Conservation (phyloP, 1,140 invertebrate genomes). For the Pogonomyrmex barbatus region DNA sequence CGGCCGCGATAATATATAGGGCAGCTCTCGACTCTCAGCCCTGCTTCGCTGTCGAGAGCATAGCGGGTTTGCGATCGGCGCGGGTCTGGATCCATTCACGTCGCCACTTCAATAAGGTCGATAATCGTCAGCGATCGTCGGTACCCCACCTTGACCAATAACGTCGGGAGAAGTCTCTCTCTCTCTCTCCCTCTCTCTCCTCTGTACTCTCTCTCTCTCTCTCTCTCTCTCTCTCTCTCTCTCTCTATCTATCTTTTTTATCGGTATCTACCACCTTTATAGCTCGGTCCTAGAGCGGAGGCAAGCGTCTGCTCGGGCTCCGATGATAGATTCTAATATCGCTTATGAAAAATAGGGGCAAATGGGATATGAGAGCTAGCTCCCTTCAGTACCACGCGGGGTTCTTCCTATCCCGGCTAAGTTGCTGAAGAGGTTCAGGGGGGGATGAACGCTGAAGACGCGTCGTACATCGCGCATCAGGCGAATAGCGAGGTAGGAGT, state of each 20-base stretch:
- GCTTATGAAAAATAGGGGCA: constrained; percentile 78
- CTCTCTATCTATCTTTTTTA: constrained; percentile 73
- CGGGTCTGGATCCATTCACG: constrained; percentile 75
- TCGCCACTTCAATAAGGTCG: constrained; percentile 78
- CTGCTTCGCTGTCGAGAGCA: constrained; percentile 35
- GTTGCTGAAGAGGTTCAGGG: background rate
- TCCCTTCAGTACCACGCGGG: constrained; percentile 66
- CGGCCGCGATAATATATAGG: constrained; percentile 70
- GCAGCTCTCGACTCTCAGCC: constrained; percentile 59
- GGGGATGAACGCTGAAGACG: constrained; percentile 19
- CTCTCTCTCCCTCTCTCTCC: background rate
- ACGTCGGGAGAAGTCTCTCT: constrained; percentile 49
- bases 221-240: background rate
- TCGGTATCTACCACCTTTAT: constrained; percentile 68
- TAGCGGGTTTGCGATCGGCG: constrained; percentile 55
- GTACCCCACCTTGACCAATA: constrained; percentile 74
- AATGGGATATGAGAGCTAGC: constrained; percentile 76
- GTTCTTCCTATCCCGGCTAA: constrained; percentile 47
- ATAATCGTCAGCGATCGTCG: constrained; percentile 81
- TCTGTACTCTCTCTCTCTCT: background rate
- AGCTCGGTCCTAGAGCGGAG: constrained; percentile 43
- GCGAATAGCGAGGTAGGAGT: constrained; percentile 49
- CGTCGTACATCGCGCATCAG: constrained; percentile 53
- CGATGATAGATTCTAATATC: constrained; percentile 78
- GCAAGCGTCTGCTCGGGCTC: constrained; percentile 53